Conservation (phyloP, 2,797 vertebrate genomes). For the Anguilla anguilla region DNA sequence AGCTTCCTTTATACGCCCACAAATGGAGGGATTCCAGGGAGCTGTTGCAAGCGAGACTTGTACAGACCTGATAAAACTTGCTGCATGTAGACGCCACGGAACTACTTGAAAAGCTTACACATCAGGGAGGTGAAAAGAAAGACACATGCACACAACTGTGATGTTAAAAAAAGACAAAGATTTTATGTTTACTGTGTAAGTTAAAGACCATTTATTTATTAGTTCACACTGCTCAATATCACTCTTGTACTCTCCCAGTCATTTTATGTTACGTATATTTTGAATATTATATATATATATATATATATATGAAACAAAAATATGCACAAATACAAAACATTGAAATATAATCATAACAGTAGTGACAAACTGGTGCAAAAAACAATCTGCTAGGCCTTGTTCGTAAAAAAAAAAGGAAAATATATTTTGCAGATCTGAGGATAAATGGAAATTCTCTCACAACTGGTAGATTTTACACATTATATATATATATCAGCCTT, state of each 20-base stretch:
- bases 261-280: conserved; percentile 14
- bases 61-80: neutral
- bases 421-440: conserved; percentile 5
- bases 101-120: conserved; percentile 1
- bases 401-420: neutral
- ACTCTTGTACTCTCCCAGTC: conserved; percentile 17
- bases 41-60: neutral
- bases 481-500: neutral
- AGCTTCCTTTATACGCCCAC: neutral
- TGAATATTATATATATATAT: conserved; percentile 8
- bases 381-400: conserved; percentile 12
- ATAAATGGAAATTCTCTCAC: neutral
- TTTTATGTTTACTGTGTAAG: neutral
- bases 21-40: neutral
- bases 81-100: neutral
- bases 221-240: conserved; percentile 20
- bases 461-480: neutral
- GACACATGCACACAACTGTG: neutral
- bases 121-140: neutral
- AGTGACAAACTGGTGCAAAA: conserved; percentile 28
- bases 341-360: conserved; percentile 4
- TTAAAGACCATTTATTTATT: conserved; percentile 25
- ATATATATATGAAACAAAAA: conserved; percentile 16
- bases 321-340: conserved; percentile 24
- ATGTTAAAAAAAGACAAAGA: neutral